Base-by-base conservation (phyloP, 1,140 invertebrate species). In the Psilanteris sp. region DNA sequence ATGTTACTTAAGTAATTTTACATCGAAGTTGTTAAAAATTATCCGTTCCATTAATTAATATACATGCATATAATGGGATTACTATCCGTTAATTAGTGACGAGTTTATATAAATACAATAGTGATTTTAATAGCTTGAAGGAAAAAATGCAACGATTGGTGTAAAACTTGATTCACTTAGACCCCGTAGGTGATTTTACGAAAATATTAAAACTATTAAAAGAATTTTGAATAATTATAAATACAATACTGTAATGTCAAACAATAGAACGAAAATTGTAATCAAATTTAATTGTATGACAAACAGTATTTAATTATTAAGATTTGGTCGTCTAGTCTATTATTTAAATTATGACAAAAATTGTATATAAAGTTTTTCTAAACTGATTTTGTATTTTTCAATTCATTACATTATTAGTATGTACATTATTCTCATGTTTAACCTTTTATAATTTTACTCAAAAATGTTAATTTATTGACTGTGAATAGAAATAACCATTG, bases 381-480 rank as follows among this genome's bases (percentile, higher is more conserved):
- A 76, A 67, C 80, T 83, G 72, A 84, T 86, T 87, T 86, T 85
- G 76, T 86, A 85, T 86, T 85, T n/a, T n/a, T n/a, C n/a, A n/a
- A n/a, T n/a, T n/a, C n/a, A n/a, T n/a, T n/a, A n/a, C n/a, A n/a
- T n/a, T n/a, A 50, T 78, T 79, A 81, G 77, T 77, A 44, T 72
- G 76, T 55, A 34, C 67, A 73, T 72, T 77, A 77, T 81, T 83
- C 62, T 77, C 61, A 59, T 78, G 62, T 81, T 72, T 81, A 78
- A 81, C 79, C 77, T 77, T 83, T 80, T 84, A 81, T 80, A 52
- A 75, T 75, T 81, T 84, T n/a, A n/a, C n/a, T n/a, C n/a, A n/a
- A 81, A 80, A 82, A 78, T 86, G 83, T 85, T 87, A 87, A 87
- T 87, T 87, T 87, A 87, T 87, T 87, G 84, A 87, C 83, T 86